phyloP scores from a whole-genome alignment of 2,797 vertebrate genomes.

The Tapirus indicus region DNA sequence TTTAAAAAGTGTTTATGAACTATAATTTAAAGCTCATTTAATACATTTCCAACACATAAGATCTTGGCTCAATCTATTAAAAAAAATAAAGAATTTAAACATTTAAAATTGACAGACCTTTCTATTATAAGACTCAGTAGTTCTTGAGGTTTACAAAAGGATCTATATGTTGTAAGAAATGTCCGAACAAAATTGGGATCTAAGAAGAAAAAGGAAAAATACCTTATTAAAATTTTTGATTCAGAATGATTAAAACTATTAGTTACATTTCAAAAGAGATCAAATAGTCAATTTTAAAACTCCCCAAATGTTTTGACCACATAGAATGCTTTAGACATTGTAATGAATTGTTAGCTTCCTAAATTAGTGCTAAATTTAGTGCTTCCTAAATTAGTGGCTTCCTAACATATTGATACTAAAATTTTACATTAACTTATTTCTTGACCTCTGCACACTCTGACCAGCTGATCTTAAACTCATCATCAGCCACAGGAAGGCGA shows the following conservation, averaged over 20 bases:
- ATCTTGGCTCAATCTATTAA: slow-evolving; percentile 33
- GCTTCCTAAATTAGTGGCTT: slow-evolving; percentile 38
- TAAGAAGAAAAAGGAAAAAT: slow-evolving; percentile 87
- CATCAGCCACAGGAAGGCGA: neutral
- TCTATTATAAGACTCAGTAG: slow-evolving; percentile 97
- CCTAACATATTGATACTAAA: slow-evolving; percentile 30
- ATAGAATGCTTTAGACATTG: neutral
- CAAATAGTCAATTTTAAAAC: slow-evolving; percentile 52
- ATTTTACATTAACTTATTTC: slow-evolving; percentile 18
- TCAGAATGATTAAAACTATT: slow-evolving; percentile 69
- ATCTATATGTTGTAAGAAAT: slow-evolving; percentile 98
- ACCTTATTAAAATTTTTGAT: slow-evolving; percentile 61
- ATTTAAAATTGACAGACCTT: slow-evolving; percentile 90
- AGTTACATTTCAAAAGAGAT: slow-evolving; percentile 69
- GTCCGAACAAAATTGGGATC: slow-evolving; percentile 99
- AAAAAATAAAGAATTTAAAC: slow-evolving; percentile 56
- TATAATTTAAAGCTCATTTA: slow-evolving; percentile 28
- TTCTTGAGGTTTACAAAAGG: slow-evolving; percentile 98
- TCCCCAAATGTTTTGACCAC: slow-evolving; percentile 15
- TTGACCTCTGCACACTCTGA: slow-evolving; percentile 24
- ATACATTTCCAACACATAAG: neutral
- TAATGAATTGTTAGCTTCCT: slow-evolving; percentile 35
- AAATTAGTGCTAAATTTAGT: slow-evolving; percentile 26
- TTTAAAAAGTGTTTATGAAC: slow-evolving; percentile 29
- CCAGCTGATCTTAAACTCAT: slow-evolving; percentile 1